Evolutionary conservation across 2,888 invertebrate species (phyloP).

Genomic region (Dugesia japonica): DNA sequence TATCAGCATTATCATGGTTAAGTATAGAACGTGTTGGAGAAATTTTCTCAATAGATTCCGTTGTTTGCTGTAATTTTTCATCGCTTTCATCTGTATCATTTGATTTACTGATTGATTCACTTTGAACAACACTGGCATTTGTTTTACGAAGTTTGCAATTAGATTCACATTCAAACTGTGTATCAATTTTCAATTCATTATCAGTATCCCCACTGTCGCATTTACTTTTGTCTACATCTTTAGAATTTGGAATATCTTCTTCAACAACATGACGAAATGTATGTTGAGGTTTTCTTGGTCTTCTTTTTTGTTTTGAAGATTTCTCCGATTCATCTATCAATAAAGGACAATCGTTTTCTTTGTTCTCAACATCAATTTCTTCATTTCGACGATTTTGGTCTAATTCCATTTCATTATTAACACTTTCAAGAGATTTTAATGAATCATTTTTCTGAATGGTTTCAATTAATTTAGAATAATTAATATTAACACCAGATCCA

Average conservation of each 20-base stretch:
- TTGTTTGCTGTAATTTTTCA: background rate
- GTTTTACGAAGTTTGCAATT: background rate
- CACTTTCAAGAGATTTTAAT: background rate
- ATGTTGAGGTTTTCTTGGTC: background rate
- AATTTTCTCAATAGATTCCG: background rate
- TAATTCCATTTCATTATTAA: background rate
- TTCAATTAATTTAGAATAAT: background rate
- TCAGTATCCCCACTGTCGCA: background rate
- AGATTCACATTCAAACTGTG: background rate
- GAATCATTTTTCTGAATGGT: background rate
- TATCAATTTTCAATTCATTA: background rate
- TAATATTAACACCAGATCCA: too few species aligned
- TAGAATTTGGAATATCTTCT: background rate
- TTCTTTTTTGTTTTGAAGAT: background rate
- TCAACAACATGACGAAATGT: background rate
- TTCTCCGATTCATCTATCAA: conserved; percentile 8
- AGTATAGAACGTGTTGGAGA: background rate
- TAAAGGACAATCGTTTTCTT: background rate
- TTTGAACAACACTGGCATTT: background rate
- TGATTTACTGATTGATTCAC: too few species aligned
- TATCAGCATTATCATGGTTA: background rate
- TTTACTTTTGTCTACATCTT: background rate
- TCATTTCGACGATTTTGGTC: background rate
- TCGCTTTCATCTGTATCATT: background rate
- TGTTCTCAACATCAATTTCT: background rate